Evolutionary conservation across 2,888 invertebrate genomes (phyloP).

Genomic region (Coenonympha glycerion): DNA sequence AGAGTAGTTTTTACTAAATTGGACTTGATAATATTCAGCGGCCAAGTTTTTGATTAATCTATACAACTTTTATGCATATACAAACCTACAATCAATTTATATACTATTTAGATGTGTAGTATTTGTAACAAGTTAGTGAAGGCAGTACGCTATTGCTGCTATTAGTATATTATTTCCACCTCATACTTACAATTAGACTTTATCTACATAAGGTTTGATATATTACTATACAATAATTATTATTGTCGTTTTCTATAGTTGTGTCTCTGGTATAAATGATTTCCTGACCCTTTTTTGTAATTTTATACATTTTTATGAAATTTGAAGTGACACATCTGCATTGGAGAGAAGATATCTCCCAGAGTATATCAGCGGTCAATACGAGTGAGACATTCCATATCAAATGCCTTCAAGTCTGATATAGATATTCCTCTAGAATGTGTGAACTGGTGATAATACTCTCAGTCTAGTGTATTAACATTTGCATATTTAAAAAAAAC

Average conservation of each 20-base stretch:
- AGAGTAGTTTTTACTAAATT: conserved; percentile 20
- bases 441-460: conserved; percentile 2
- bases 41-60: conserved; percentile 67
- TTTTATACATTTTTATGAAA: conserved; percentile 74
- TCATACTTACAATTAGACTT: conserved; percentile 53
- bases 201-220: conserved; percentile 60
- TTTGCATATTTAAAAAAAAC: neutral
- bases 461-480: neutral
- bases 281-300: conserved; percentile 71
- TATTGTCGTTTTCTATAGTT: conserved; percentile 56
- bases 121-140: conserved; percentile 59
- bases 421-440: conserved; percentile 19
- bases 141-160: conserved; percentile 45
- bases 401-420: conserved; percentile 36
- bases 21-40: conserved; percentile 40
- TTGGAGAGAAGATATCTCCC: conserved; percentile 41
- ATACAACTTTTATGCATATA: conserved; percentile 72
- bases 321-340: conserved; percentile 63
- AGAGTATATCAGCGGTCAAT: conserved; percentile 58
- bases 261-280: conserved; percentile 58
- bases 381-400: conserved; percentile 75
- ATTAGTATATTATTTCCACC: conserved; percentile 51
- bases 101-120: conserved; percentile 65
- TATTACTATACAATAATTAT: conserved; percentile 64
- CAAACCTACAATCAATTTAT: conserved; percentile 55